phyloP scores from a whole-genome alignment of 2,888 invertebrate genomes.

The Alsophila aescularia region DNA sequence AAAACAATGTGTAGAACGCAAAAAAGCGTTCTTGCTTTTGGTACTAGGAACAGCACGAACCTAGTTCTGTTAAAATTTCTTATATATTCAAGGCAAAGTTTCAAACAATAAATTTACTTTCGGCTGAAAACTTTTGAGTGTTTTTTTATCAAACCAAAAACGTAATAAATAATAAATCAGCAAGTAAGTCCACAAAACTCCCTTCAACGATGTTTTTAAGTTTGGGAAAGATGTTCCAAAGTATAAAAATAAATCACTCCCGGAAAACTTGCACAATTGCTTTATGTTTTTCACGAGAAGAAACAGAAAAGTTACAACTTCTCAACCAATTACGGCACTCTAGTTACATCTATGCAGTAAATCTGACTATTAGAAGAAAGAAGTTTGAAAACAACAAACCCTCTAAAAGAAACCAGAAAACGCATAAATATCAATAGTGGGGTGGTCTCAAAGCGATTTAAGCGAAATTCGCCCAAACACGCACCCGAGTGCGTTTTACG shows the following conservation, averaged over 20 bases:
- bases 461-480: conserved; percentile 59
- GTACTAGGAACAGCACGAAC: too few species aligned
- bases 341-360: conserved; percentile 74
- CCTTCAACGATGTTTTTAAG: conserved; percentile 63
- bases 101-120: conserved; percentile 44
- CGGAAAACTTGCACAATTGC: conserved; percentile 67
- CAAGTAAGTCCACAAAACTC: conserved; percentile 55
- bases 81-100: conserved; percentile 23
- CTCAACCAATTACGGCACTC: conserved; percentile 76
- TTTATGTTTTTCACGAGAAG: conserved; percentile 71
- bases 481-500: conserved; percentile 67
- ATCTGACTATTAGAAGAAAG: conserved; percentile 65
- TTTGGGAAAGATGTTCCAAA: conserved; percentile 61
- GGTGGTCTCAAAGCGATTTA: conserved; percentile 64
- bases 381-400: conserved; percentile 74
- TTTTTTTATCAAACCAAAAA: conserved; percentile 54
- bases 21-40: too few species aligned
- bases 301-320: conserved; percentile 75
- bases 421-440: conserved; percentile 77
- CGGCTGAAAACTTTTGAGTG: conserved; percentile 47
- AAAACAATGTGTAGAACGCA: neutral
- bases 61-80: conserved; percentile 14
- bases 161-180: conserved; percentile 64
- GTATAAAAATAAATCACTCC: conserved; percentile 71
- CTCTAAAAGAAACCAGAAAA: conserved; percentile 67